Evolutionary conservation across 2,113 vertebrate species (phyloP).

Genomic region (Procavia capensis): DNA sequence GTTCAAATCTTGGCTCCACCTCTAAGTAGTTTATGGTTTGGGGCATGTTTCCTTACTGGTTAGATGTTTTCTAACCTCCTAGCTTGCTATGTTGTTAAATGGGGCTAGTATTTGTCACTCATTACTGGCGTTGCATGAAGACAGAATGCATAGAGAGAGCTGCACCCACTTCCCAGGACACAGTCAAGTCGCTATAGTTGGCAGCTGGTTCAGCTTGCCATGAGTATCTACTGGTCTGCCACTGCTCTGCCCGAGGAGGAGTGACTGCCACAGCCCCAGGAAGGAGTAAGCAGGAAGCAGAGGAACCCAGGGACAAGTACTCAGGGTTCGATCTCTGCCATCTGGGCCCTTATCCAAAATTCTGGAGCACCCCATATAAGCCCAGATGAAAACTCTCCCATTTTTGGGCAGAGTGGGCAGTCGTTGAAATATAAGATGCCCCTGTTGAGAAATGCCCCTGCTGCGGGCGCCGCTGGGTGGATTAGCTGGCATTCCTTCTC

Average conservation of each 20-base stretch:
- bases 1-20: not conserved
- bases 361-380: not conserved
- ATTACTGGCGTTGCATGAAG: not conserved
- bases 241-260: not conserved
- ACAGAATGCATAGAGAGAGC: not conserved
- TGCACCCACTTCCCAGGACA: accelerated
- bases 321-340: not conserved
- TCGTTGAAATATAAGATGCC: constrained; percentile 89
- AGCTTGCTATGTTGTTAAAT: not conserved
- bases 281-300: not conserved
- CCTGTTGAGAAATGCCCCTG: constrained; percentile 87
- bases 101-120: not conserved
- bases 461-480: constrained; percentile 89
- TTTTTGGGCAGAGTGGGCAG: constrained; percentile 84
- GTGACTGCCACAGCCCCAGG: not conserved
- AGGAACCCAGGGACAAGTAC: not conserved
- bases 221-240: accelerated
- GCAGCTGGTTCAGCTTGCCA: not conserved
- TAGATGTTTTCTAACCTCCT: not conserved
- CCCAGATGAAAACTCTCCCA: constrained; percentile 82
- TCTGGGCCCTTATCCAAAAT: not conserved
- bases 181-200: not conserved
- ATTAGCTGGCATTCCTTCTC: constrained; percentile 93
- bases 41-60: not conserved
- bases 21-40: not conserved